phyloP scores from a whole-genome alignment of 2,113 vertebrate species.

The Eudyptes chrysolophus region DNA sequence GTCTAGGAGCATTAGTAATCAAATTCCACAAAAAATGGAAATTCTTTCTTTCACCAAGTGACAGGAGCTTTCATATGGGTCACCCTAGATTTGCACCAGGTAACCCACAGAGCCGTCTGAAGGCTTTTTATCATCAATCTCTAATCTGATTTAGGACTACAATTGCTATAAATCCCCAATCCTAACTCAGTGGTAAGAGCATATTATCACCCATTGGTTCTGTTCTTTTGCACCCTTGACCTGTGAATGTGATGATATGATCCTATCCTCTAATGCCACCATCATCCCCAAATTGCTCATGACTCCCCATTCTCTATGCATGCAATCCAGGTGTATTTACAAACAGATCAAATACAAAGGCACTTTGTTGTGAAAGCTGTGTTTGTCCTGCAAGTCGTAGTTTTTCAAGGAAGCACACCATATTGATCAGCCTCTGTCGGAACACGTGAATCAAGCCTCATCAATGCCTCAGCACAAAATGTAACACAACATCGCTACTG shows the following conservation, averaged over 20 bases:
- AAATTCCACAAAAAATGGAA: neutral
- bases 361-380: conserved; percentile 38
- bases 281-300: neutral
- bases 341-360: conserved; percentile 38
- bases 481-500: neutral
- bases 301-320: neutral
- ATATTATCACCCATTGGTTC: neutral
- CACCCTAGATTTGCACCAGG: neutral
- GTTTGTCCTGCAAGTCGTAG: neutral
- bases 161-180: neutral
- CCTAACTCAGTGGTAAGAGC: neutral
- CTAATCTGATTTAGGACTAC: neutral
- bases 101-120: neutral
- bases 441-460: conserved; percentile 27
- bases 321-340: neutral
- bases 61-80: neutral
- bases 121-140: neutral
- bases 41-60: neutral
- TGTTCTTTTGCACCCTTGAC: neutral
- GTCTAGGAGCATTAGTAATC: neutral
- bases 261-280: neutral
- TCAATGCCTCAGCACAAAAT: neutral
- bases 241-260: neutral
- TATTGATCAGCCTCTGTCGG: conserved; percentile 27
- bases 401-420: neutral